Base-by-base conservation (phyloP, 2,113 vertebrate genomes). In the Peromyscus leucopus region DNA sequence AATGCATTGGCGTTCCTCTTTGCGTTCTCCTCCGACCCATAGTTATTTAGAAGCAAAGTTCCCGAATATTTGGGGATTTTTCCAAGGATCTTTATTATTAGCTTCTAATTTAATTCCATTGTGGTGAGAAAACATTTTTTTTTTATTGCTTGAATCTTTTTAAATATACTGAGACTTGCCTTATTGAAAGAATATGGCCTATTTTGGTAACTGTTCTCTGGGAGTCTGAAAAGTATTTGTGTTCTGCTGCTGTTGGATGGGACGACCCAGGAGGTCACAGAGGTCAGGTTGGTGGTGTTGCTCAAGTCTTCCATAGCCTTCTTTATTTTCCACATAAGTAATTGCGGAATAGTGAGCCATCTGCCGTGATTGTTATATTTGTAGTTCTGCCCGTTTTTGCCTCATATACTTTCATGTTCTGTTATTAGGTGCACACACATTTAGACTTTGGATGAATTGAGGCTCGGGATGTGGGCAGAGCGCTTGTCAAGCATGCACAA, bases 41-140 rank as follows among this genome's bases (percentile, higher is more conserved):
- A 48, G 42, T 94, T 91, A 94, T 94, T 95, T 91, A 88, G 75
- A 95, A 95, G 59, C 69, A 3, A 79, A 88, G 83, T 69, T 94
- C 82, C 93, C 80, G 93, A 93, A 94, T 91, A 95, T 51, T 93
- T 93, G 91, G 51, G 82, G 51, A 90, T 93, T 93, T 55, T 95
- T 88, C 90, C 94, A 95, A 94, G 82, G 90, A 90, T 87, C 46
- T 83, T 95, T 96, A 84, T 91, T 89, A 92, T 24, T 95, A 63
- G 96, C 74, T 94, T 95, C 63, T 95, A 93, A 94, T 91, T 97
- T 93, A 97, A 97, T 97, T 97, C 87, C 65, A 91, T 83, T 93
- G 63, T 95, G 89, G 78, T 97, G 39, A 94, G 46, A 91, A 28
- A 59, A 93, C 67, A 55, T 91, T 61, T 93, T 95, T 95, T 91